phyloP scores from a whole-genome alignment of 1,140 invertebrate genomes.

The Phortica variegata region DNA sequence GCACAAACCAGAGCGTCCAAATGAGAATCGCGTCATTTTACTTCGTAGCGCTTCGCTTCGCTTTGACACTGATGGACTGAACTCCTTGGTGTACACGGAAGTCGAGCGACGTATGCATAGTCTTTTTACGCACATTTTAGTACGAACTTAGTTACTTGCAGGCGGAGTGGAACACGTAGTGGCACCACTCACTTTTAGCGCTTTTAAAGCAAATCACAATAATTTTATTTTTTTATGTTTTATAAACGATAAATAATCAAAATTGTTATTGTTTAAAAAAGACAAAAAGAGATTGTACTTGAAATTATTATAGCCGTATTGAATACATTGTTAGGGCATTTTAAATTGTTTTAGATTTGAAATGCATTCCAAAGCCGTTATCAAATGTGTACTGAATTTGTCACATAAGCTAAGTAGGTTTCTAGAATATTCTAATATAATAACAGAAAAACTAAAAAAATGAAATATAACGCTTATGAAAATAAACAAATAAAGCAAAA shows the following conservation, averaged over 20 bases:
- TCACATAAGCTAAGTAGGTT: not conserved
- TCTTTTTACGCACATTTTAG: conserved; percentile 64
- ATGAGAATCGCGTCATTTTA: conserved; percentile 38
- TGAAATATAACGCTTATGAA: conserved; percentile 1
- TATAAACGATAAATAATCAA: too few species aligned
- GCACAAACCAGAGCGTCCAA: conserved; percentile 65
- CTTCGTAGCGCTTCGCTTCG: conserved; percentile 59
- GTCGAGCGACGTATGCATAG: conserved; percentile 61
- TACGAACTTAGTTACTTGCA: conserved; percentile 58
- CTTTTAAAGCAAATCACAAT: too few species aligned
- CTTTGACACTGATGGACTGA: conserved; percentile 69
- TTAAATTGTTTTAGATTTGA: conserved; percentile 22
- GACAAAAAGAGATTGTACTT: too few species aligned
- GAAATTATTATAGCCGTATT: too few species aligned
- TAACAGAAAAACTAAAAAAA: too few species aligned
- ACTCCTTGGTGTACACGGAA: conserved; percentile 67
- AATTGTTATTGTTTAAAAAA: too few species aligned
- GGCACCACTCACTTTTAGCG: too few species aligned
- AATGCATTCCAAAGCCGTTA: not conserved
- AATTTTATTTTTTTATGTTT: too few species aligned
- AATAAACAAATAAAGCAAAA: conserved; percentile 8
- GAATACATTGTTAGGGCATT: conserved; percentile 4
- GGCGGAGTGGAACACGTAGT: too few species aligned
- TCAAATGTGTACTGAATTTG: not conserved
- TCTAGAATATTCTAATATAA: too few species aligned